phyloP scores from a whole-genome alignment of 2,888 invertebrate genomes.

The Melipona beecheii region DNA sequence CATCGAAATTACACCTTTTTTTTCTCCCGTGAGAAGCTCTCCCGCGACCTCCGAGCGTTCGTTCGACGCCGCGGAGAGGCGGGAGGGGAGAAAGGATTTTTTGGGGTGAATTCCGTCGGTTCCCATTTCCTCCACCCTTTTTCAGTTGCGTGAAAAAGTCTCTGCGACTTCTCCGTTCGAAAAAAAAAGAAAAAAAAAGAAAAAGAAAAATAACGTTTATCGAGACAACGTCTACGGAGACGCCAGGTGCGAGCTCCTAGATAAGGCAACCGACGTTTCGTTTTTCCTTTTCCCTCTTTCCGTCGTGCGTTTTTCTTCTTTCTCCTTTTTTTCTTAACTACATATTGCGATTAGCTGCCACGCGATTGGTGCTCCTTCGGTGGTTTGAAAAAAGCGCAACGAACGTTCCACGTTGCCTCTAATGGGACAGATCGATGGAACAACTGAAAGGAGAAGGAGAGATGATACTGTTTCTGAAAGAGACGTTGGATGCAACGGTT shows the following conservation, averaged over 20 bases:
- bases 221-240: conserved; percentile 7
- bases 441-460: neutral
- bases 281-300: neutral
- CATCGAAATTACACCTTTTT: conserved; percentile 66
- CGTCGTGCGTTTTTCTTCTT: neutral
- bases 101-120: conserved; percentile 73
- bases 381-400: conserved; percentile 50
- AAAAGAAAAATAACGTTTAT: conserved; percentile 46
- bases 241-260: conserved; percentile 66
- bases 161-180: conserved; percentile 21
- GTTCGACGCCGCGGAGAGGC: neutral
- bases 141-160: conserved; percentile 24
- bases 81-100: conserved; percentile 64
- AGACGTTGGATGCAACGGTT: conserved; percentile 41
- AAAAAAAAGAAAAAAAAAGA: neutral
- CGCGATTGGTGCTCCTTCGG: conserved; percentile 22
- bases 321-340: neutral
- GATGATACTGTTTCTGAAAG: conserved; percentile 1
- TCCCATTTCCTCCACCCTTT: conserved; percentile 70
- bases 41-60: conserved; percentile 16
- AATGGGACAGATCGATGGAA: conserved; percentile 25
- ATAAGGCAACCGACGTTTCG: conserved; percentile 63
- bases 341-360: conserved; percentile 6
- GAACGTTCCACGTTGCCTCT: conserved; percentile 29
- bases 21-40: conserved; percentile 65